A percentile compares a stretch with the other conserved stretches of the same genome.
These are phyloP conservation scores for Grantiella picta DNA, from an alignment of 2,113 vertebrate genomes.

Conservation along the genomic window DNA sequence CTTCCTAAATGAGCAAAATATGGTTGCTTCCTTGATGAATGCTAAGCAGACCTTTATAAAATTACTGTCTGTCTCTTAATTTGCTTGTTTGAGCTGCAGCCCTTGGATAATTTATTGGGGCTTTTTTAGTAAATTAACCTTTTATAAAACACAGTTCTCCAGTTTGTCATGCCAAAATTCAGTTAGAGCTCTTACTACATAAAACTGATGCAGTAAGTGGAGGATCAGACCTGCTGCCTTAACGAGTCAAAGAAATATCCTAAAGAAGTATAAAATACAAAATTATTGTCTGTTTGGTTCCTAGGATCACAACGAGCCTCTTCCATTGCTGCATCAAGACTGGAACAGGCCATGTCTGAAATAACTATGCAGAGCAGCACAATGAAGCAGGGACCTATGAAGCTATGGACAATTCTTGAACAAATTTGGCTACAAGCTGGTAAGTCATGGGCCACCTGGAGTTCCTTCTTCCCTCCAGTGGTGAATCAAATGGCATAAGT, in stretches of 20 bases:
- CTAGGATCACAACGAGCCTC: conserved; percentile 86
- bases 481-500: neutral
- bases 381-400: conserved; percentile 87
- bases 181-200: neutral
- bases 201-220: neutral
- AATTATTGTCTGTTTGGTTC: neutral
- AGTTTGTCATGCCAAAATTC: neutral
- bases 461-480: neutral
- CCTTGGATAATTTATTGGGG: neutral
- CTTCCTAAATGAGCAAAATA: neutral
- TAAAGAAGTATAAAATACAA: neutral
- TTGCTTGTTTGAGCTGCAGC: neutral
- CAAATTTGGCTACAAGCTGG: conserved; percentile 97
- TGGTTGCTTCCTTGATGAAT: neutral
- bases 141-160: neutral
- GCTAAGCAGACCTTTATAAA: conserved; percentile 23
- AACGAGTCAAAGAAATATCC: neutral
- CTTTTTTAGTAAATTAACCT: conserved; percentile 34
- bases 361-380: conserved; percentile 82
- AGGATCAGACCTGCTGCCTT: neutral
- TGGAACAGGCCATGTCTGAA: conserved; percentile 94
- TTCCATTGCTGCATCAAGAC: conserved; percentile 87
- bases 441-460: conserved; percentile 59
- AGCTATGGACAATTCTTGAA: conserved; percentile 90
- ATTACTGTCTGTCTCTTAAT: conserved; percentile 24